A percentile compares a stretch with the other conserved stretches of the same genome.
Evolutionary conservation across 2,797 vertebrate species (phyloP).

Genomic region (Poecilia wingei): DNA sequence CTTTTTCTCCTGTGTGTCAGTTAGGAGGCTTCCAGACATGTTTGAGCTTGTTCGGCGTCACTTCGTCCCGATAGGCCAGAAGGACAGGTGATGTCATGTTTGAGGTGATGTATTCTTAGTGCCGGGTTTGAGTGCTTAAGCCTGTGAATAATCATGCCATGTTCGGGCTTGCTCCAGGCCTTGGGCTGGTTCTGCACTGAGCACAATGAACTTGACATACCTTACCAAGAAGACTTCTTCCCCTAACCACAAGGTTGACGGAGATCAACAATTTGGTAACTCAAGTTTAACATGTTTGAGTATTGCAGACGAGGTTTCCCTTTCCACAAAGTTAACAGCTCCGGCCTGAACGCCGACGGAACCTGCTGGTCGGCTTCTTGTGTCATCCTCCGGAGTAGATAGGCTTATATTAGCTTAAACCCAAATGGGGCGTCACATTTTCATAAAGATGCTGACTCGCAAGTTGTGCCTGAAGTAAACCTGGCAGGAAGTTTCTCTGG

Average conservation of each 20-base stretch:
- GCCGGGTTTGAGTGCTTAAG: slow-evolving; percentile 40
- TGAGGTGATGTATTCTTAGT: slow-evolving; percentile 62
- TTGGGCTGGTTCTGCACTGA: slow-evolving; percentile 40
- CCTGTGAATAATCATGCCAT: slow-evolving; percentile 53
- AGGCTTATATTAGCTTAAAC: slow-evolving; percentile 31
- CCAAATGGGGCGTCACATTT: slow-evolving; percentile 11
- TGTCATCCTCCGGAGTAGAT: slow-evolving; percentile 10
- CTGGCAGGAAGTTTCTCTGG: slow-evolving; percentile 29
- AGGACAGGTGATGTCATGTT: slow-evolving; percentile 65
- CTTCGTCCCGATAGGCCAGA: slow-evolving; percentile 46
- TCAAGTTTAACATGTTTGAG: not conserved
- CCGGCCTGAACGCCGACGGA: slow-evolving; percentile 5
- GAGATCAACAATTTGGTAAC: not conserved
- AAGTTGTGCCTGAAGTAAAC: slow-evolving; percentile 22
- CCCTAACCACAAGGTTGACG: not conserved
- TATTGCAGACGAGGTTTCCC: slow-evolving; percentile 19
- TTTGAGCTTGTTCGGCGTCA: slow-evolving; percentile 54
- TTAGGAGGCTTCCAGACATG: slow-evolving; percentile 48
- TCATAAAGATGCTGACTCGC: slow-evolving; percentile 17
- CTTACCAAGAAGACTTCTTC: not conserved
- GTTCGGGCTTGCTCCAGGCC: slow-evolving; percentile 63
- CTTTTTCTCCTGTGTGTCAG: slow-evolving; percentile 50
- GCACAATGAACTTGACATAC: slow-evolving; percentile 18
- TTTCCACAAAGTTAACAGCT: slow-evolving; percentile 26
- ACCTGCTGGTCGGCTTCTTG: slow-evolving; percentile 49